Evolutionary conservation across 2,888 invertebrate genomes (phyloP).

Genomic region (Carterocephalus palaemon): DNA sequence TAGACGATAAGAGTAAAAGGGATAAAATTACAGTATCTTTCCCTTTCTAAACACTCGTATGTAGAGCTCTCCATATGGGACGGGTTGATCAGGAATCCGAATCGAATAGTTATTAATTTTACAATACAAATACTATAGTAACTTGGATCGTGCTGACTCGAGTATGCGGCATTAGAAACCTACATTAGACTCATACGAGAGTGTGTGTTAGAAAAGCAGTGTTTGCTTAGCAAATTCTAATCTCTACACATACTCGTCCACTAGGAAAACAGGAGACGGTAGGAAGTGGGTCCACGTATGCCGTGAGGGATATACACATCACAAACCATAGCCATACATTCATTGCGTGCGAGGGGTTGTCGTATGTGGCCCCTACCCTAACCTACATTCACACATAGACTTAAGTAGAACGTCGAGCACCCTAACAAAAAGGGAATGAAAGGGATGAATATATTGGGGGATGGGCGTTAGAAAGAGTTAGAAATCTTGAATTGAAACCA

Average conservation of each 20-base stretch:
- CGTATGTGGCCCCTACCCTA: constrained; percentile 56
- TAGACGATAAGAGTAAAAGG: constrained; percentile 26
- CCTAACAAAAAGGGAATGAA: constrained; percentile 57
- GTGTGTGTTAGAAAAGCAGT: constrained; percentile 67
- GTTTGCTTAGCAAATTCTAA: constrained; percentile 78
- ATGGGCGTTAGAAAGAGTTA: constrained; percentile 63
- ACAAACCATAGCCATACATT: constrained; percentile 68
- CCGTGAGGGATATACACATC: constrained; percentile 58
- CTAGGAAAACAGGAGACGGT: constrained; percentile 58
- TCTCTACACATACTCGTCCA: constrained; percentile 76
- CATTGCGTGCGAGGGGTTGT: constrained; percentile 69
- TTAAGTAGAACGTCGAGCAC: constrained; percentile 42
- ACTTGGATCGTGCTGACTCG: constrained; percentile 2
- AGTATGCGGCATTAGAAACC: constrained; percentile 48
- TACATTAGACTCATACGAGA: constrained; percentile 49
- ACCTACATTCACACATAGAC: constrained; percentile 55
- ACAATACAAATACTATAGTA: not conserved
- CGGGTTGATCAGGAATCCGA: no score
- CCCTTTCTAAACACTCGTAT: constrained; percentile 32
- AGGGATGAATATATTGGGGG: constrained; percentile 42
- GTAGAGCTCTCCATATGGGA: constrained; percentile 24
- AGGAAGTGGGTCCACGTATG: constrained; percentile 65
- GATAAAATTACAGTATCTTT: constrained; percentile 23
- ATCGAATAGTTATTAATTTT: not conserved
- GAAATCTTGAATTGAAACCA: constrained; percentile 46